phyloP scores from a whole-genome alignment of 2,888 invertebrate species.

The Parnassius orleans region DNA sequence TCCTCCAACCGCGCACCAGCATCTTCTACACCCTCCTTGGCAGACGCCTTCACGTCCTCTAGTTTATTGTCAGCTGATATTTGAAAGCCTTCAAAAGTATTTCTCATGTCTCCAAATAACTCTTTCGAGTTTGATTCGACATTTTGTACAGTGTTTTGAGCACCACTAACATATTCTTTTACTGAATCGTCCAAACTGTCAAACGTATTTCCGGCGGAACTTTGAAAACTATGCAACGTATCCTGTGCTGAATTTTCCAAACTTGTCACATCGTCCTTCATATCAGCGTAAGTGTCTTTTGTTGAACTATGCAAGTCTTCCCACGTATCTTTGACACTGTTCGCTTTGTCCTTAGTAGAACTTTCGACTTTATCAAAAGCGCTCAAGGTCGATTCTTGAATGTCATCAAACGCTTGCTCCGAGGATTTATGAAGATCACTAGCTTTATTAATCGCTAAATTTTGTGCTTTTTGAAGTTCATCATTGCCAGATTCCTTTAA shows the following conservation, averaged over 20 bases:
- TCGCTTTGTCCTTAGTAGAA: constrained; percentile 69
- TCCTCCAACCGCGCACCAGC: constrained; percentile 54
- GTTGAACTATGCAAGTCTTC: constrained; percentile 70
- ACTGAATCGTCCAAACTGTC: constrained; percentile 72
- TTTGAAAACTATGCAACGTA: constrained; percentile 72
- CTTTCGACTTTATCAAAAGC: constrained; percentile 74
- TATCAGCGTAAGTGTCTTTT: constrained; percentile 67
- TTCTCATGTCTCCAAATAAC: constrained; percentile 59
- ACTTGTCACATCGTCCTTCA: constrained; percentile 65
- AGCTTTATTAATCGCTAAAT: constrained; percentile 45
- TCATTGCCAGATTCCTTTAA: constrained; percentile 47
- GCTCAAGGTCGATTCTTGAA: constrained; percentile 70
- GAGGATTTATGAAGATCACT: constrained; percentile 56
- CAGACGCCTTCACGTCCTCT: constrained; percentile 60
- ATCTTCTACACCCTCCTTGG: constrained; percentile 50
- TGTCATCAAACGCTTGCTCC: constrained; percentile 61
- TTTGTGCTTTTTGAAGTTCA: constrained; percentile 47
- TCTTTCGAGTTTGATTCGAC: constrained; percentile 55
- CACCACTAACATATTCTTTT: constrained; percentile 53
- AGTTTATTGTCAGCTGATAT: constrained; percentile 70
- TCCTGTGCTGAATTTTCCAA: constrained; percentile 69
- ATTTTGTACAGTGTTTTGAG: constrained; percentile 45
- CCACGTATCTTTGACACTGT: constrained; percentile 62
- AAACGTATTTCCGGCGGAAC: constrained; percentile 73
- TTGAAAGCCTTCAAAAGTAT: constrained; percentile 71